Evolutionary conservation across 2,113 vertebrate genomes (phyloP), one percentile per base, ranked within the genome.

Genomic region (Rhinolophus ferrumequinum): DNA sequence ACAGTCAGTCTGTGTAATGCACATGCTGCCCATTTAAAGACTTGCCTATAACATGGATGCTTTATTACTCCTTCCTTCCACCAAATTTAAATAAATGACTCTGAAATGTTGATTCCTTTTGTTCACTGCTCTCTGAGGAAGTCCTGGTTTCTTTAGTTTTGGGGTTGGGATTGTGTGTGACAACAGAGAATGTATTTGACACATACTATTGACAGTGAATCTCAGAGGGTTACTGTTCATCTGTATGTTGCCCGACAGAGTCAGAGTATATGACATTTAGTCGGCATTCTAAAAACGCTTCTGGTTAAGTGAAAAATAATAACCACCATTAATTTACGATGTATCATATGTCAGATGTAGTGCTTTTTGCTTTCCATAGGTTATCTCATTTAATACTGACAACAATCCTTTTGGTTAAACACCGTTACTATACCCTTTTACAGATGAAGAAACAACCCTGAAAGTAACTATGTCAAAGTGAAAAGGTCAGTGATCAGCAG

Each of bases 301-400:
- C 0, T 73, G 21, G 10, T 18, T 58, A 67, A 52, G 5, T 35
- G 21, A 73, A 86, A 80, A 90, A 18, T 69, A 89, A 66, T 44
- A 50, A 2, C 19, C 50, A 47, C 0, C 0, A 16, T 90, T 84
- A 83, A 52, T n/a, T 44, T 16, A 83, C 5, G 3, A 30, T 50
- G 64, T 88, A 15, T 66, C 2, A 3, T 44, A 13, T 33, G 22
- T 75, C 22, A 95, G 24, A 69, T 41, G 4, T n/a, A 52, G 15
- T 81, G 33, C 8, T n/a, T 77, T 93, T 82, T 69, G 6, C n/a
- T 94, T 80, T 38, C 10, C 5, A 24, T 90, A 44, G 9, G 1
- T 24, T 67, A 75, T 70, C 4, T 72, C 30, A 80, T 24, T 94
- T 92, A 77, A 87, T 88, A 50, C 6, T 66, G 54, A 52, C n/a